Evolutionary conservation across 2,797 vertebrate genomes (phyloP).

Genomic region (Cirrhinus molitorella): DNA sequence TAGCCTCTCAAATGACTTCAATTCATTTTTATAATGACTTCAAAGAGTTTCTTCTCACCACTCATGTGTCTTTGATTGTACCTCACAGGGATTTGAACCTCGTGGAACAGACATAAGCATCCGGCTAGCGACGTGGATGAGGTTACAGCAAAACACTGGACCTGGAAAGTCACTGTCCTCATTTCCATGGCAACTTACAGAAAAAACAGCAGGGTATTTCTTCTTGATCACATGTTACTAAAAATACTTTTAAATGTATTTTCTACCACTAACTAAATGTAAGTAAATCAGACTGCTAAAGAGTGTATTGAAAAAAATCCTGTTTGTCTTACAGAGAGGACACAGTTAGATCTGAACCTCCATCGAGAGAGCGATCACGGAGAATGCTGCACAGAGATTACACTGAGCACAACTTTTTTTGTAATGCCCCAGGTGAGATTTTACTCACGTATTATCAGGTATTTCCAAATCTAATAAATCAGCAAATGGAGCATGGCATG

Average conservation of each 20-base stretch:
- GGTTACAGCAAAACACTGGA: constrained; percentile 87
- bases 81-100: constrained; percentile 90
- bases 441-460: not conserved
- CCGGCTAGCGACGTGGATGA: constrained; percentile 86
- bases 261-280: not conserved
- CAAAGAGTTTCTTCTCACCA: constrained; percentile 23
- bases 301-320: not conserved
- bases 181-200: constrained; percentile 77
- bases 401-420: constrained; percentile 87
- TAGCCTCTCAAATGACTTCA: constrained; percentile 20
- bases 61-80: constrained; percentile 38
- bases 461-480: constrained; percentile 32
- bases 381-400: constrained; percentile 89
- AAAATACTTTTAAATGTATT: constrained; percentile 1
- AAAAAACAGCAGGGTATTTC: constrained; percentile 67
- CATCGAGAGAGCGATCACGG: constrained; percentile 74
- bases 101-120: constrained; percentile 91
- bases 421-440: constrained; percentile 87
- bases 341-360: constrained; percentile 50
- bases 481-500: constrained; percentile 34
- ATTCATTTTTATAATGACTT: constrained; percentile 41
- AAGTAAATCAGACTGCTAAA: not conserved
- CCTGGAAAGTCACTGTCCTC: constrained; percentile 85
- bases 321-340: constrained; percentile 56
- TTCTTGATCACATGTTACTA: not conserved